phyloP scores from a whole-genome alignment of 2,888 invertebrate genomes.

The Latheticus oryzae region DNA sequence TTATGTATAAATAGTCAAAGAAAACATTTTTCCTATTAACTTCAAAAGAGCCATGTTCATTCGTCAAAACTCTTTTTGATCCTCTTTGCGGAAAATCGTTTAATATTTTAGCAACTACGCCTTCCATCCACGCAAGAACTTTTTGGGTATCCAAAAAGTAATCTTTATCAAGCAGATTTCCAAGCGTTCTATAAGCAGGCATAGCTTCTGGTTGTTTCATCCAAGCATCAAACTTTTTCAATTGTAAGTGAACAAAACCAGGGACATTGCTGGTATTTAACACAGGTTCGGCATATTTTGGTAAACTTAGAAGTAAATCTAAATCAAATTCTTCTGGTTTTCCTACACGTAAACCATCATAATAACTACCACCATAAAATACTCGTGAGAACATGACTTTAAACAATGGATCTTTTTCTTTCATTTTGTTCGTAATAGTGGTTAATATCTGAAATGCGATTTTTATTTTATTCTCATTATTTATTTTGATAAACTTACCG shows the following conservation, averaged over 20 bases:
- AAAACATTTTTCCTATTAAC: conserved; percentile 30
- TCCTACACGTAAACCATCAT: conserved; percentile 70
- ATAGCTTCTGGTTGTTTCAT: conserved; percentile 27
- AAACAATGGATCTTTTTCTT: conserved; percentile 57
- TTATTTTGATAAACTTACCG: conserved; percentile 55
- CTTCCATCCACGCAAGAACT: conserved; percentile 69
- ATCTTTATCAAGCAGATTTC: conserved; percentile 59
- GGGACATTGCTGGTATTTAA: conserved; percentile 56
- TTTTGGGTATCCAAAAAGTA: conserved; percentile 67
- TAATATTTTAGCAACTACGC: conserved; percentile 64
- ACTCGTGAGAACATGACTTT: conserved; percentile 54
- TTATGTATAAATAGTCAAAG: not conserved
- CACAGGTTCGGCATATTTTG: conserved; percentile 63
- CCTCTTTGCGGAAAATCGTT: conserved; percentile 59
- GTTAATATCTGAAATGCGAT: conserved; percentile 16
- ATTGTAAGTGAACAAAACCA: conserved; percentile 67
- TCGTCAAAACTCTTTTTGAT: conserved; percentile 38
- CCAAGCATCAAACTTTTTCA: conserved; percentile 50
- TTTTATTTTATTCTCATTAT: too few relatives aligned
- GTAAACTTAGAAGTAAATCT: conserved; percentile 70
- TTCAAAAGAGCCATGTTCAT: conserved; percentile 57
- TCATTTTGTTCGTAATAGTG: conserved; percentile 52
- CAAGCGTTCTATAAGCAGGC: conserved; percentile 17
- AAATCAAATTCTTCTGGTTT: conserved; percentile 73
- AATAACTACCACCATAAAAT: conserved; percentile 71